These are phyloP conservation scores for Octonoba sinensis DNA, from an alignment of 2,888 invertebrate genomes.

Conservation along the genomic window DNA sequence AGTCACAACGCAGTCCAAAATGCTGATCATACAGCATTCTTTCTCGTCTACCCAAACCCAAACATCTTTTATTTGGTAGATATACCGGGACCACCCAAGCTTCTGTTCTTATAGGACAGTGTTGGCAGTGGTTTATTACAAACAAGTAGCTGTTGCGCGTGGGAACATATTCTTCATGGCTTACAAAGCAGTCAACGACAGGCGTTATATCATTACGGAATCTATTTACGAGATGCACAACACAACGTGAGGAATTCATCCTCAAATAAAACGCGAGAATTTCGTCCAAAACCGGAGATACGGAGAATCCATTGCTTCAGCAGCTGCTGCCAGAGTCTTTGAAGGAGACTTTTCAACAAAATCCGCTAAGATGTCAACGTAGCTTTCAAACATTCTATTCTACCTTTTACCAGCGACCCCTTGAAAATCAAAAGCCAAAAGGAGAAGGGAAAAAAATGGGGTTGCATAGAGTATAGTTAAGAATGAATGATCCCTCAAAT, in stretches of 20 bases:
- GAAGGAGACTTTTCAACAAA: conserved; percentile 49
- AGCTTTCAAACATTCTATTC: conserved; percentile 63
- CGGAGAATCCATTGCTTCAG: neutral
- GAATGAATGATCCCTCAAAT: conserved; percentile 57
- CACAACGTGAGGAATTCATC: conserved; percentile 24
- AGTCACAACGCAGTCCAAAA: conserved; percentile 20
- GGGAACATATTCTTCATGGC: conserved; percentile 33
- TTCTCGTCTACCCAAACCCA: conserved; percentile 39
- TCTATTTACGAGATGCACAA: conserved; percentile 56
- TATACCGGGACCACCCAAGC: conserved; percentile 55
- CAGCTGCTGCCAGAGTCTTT: conserved; percentile 40
- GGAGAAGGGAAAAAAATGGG: conserved; percentile 15
- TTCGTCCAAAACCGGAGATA: conserved; percentile 7
- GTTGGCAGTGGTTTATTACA: conserved; percentile 52
- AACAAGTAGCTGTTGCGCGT: conserved; percentile 47
- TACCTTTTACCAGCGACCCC: conserved; percentile 55
- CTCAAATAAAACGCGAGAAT: conserved; percentile 22
- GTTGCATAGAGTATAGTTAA: conserved; percentile 1
- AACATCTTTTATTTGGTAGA: conserved; percentile 56
- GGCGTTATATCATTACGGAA: conserved; percentile 60
- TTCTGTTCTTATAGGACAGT: conserved; percentile 50
- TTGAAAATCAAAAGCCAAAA: conserved; percentile 48
- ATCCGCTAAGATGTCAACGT: conserved; percentile 63
- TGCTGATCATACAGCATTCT: conserved; percentile 21
- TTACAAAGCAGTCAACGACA: conserved; percentile 52